Evolutionary conservation across 2,113 vertebrate genomes (phyloP).

Genomic region (Charadrius vociferus): DNA sequence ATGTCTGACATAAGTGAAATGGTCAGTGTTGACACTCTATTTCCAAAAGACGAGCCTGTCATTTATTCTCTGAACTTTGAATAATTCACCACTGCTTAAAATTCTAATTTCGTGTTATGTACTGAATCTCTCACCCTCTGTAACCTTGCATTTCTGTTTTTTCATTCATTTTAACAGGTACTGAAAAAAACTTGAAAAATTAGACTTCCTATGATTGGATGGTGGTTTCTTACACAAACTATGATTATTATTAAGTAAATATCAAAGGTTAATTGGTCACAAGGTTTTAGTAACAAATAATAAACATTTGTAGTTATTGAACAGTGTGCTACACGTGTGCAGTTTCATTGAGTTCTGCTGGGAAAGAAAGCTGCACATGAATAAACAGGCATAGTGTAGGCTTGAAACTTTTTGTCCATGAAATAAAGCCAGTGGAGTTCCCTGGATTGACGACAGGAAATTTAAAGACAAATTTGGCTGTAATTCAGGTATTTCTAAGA

Average conservation of each 20-base stretch:
- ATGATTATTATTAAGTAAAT: neutral
- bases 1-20: neutral
- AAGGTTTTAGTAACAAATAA: neutral
- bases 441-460: neutral
- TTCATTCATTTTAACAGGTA: neutral
- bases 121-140: neutral
- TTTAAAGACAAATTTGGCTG: neutral
- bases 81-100: neutral
- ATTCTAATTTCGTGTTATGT: neutral
- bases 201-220: neutral
- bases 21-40: neutral
- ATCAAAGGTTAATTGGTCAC: neutral
- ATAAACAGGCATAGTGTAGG: neutral
- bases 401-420: neutral
- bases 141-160: neutral
- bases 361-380: neutral
- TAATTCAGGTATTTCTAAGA: neutral
- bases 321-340: accelerated
- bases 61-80: neutral
- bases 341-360: neutral
- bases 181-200: neutral
- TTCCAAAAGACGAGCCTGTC: neutral
- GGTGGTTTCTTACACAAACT: neutral
- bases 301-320: neutral
- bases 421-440: neutral